Evolutionary conservation across 1,140 invertebrate species (phyloP).

Genomic region (Panagrolaimus sp.): DNA sequence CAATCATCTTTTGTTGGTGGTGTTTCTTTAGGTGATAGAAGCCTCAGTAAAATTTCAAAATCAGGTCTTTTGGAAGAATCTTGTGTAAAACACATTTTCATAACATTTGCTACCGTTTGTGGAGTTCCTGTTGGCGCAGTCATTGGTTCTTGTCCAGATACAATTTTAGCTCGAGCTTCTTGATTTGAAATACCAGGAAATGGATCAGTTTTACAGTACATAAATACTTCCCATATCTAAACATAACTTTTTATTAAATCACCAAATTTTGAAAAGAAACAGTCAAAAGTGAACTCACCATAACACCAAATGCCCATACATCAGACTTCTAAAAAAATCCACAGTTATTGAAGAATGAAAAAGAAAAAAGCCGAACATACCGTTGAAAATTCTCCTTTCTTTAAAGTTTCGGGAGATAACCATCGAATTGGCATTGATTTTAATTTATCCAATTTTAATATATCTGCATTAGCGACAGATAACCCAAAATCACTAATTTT

Average conservation of each 20-base stretch:
- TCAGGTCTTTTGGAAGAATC: slow-evolving; percentile 14
- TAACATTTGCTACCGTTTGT: neutral
- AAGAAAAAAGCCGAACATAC: slow-evolving; percentile 9
- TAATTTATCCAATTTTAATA: slow-evolving; percentile 18
- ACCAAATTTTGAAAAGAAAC: neutral
- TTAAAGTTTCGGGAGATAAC: slow-evolving; percentile 21
- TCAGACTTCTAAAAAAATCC: slow-evolving; percentile 18
- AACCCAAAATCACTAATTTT: slow-evolving; percentile 27
- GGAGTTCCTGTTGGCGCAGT: slow-evolving; percentile 15
- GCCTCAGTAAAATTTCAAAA: slow-evolving; percentile 16
- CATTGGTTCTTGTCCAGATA: neutral
- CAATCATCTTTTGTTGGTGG: slow-evolving; percentile 16
- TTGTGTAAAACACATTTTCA: slow-evolving; percentile 24
- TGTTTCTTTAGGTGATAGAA: slow-evolving; percentile 23
- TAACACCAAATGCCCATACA: slow-evolving; percentile 23
- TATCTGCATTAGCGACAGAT: slow-evolving; percentile 18
- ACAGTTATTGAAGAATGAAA: slow-evolving; percentile 7
- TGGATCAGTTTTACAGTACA: slow-evolving; percentile 20
- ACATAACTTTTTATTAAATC: neutral
- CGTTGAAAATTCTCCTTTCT: slow-evolving; percentile 17
- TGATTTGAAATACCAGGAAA: slow-evolving; percentile 2
- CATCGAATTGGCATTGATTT: slow-evolving; percentile 27
- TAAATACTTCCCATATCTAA: slow-evolving; percentile 25
- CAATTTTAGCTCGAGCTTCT: slow-evolving; percentile 16
- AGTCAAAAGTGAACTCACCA: neutral